Evolutionary conservation across 1,140 invertebrate genomes (phyloP), one percentile per base, ranked within the genome.

Genomic region (Bradynema listronoti): DNA sequence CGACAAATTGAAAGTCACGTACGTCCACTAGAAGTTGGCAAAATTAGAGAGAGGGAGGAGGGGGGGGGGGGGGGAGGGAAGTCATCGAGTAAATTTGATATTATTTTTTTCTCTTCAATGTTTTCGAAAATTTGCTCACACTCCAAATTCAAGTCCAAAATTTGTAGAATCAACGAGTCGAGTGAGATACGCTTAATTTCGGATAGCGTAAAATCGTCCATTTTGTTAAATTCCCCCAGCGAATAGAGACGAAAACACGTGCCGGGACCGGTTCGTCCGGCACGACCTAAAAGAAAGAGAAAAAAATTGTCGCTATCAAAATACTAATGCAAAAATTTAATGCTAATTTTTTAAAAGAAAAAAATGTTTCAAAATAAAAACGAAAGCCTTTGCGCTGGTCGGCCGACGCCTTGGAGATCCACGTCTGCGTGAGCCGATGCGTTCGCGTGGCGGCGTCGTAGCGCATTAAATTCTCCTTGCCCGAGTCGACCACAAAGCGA

Each of bases 311-410:
- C n/a, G n/a, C 9, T 19, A 41, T 55, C 36, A 57, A 68, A 27
- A 62, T 3, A 59, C 9, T 6, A 1, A 50, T 7, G 41, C 5
- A 60, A 4, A 3, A 56, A 9, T 56, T 43, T 54, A 19, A 19
- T 16, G 9, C 11, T 49, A 49, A 11, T 49, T 19, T 11, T 11
- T 16, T 22, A 50, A 19, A 55, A 55, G 5, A 6, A 50, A 56
- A 42, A 9, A 51, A 51, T 56, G 9, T 22, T 24, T 29, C 1
- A 24, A 71, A 29, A 16, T 27, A 66, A n/a, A n/a, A n/a, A n/a
- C n/a, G n/a, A n/a, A n/a, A n/a, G n/a, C 94, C 94, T 81, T 93
- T 93, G 61, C 94, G 84, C 79, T 98, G 94, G 77, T 97, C 90
- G 11, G 92, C 91, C 77, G 89, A 94, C 0, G 94, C 92, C 81